Percentiles rank a stretch among this genome's conserved stretches.
phyloP scores from a whole-genome alignment of 1,140 invertebrate species.

The Pseudomyrmex sp. region DNA sequence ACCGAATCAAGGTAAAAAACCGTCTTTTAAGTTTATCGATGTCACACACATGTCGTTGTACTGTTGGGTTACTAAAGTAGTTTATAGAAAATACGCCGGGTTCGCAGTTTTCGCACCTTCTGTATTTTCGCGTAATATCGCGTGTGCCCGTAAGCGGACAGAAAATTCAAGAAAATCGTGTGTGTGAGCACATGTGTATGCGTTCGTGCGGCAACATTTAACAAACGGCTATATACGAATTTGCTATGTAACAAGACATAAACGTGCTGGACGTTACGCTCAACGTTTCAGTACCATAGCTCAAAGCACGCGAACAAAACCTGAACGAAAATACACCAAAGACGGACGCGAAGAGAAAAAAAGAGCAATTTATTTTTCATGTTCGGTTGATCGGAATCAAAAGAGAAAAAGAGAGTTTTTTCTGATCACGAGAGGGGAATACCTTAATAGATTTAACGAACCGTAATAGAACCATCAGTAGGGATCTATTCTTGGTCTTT shows the following conservation, averaged over 20 bases:
- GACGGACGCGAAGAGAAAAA: not conserved
- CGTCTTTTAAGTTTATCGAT: not conserved
- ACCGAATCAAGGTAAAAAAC: too few species aligned
- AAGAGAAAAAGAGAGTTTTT: not conserved
- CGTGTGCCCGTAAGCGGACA: not conserved
- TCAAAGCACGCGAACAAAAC: slow-evolving; percentile 6
- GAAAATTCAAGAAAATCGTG: slow-evolving; percentile 35
- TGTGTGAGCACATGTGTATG: not conserved
- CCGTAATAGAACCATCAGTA: not conserved
- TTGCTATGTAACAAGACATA: slow-evolving; percentile 26
- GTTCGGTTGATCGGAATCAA: slow-evolving; percentile 5
- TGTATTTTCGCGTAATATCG: not conserved
- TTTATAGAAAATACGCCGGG: not conserved
- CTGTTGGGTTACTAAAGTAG: not conserved
- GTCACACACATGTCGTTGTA: too few species aligned
- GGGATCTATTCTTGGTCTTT: slow-evolving; percentile 12
- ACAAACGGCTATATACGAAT: slow-evolving; percentile 11
- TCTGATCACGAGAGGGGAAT: not conserved
- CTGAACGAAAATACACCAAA: not conserved
- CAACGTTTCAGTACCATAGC: not conserved
- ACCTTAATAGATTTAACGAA: slow-evolving; percentile 36
- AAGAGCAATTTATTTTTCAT: slow-evolving; percentile 38
- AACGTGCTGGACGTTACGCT: not conserved
- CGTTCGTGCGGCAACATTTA: slow-evolving; percentile 13
- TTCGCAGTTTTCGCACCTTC: not conserved